Conservation (phyloP, 2,113 vertebrate species). For the Myotis lucifugus region DNA sequence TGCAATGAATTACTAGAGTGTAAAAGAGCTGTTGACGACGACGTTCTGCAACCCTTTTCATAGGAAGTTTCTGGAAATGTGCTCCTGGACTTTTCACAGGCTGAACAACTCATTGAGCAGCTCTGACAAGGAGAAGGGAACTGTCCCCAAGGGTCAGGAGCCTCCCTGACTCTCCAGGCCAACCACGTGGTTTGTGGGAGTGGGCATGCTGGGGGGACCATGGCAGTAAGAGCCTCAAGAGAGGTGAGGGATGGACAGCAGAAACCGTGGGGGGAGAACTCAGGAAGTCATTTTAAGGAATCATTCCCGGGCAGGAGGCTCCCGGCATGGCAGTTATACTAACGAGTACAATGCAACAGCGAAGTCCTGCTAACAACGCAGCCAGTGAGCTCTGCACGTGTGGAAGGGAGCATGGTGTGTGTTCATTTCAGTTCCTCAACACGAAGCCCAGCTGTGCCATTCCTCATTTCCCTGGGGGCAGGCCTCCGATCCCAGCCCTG, state of each 20-base stretch:
- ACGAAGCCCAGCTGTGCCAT: too few relatives aligned
- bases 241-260: not conserved
- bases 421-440: not conserved
- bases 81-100: not conserved
- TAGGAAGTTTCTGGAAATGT: not conserved
- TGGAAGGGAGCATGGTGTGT: not conserved
- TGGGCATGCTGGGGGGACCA: fast-evolving
- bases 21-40: not conserved
- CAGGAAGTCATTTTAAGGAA: not conserved
- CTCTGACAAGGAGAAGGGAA: not conserved
- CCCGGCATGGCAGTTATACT: not conserved
- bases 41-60: not conserved
- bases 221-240: not conserved
- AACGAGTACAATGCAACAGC: not conserved
- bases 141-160: not conserved
- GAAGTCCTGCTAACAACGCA: not conserved
- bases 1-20: not conserved
- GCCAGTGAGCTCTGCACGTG: not conserved
- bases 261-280: not conserved
- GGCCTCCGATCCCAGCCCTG: not conserved
- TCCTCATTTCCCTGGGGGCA: too few relatives aligned
- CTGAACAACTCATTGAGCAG: not conserved
- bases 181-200: not conserved
- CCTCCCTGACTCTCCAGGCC: not conserved
- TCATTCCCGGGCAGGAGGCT: not conserved